phyloP scores from a whole-genome alignment of 2,888 invertebrate genomes.

The Tetragonula carbonaria region DNA sequence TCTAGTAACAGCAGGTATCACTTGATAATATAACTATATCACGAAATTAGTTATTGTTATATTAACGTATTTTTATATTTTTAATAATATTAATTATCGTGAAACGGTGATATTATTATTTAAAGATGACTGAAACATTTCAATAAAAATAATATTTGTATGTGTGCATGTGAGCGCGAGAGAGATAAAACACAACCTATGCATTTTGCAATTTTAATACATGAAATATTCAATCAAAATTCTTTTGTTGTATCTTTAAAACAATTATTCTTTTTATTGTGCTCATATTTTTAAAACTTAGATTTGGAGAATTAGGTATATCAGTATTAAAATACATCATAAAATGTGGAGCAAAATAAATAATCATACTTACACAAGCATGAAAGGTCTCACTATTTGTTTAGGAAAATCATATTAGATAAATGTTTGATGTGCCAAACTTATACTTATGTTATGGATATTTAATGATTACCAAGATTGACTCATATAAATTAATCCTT shows the following conservation, averaged over 20 bases:
- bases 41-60: neutral
- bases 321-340: neutral
- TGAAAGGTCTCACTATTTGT: constrained; percentile 63
- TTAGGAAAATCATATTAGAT: constrained; percentile 57
- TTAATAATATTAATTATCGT: neutral
- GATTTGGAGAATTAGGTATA: neutral
- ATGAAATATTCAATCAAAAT: neutral
- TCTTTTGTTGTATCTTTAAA: neutral
- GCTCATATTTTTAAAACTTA: neutral
- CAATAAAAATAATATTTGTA: neutral
- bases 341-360: neutral
- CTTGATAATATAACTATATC: neutral
- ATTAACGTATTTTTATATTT: neutral
- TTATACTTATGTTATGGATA: constrained; percentile 80
- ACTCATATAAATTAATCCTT: constrained; percentile 43
- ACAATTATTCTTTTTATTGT: neutral
- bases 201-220: neutral
- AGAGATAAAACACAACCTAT: neutral
- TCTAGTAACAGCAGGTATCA: neutral
- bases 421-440: constrained; percentile 82
- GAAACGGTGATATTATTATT: neutral
- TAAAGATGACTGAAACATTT: neutral
- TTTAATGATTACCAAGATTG: constrained; percentile 78
- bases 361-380: constrained; percentile 63
- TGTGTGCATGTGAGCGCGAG: too few relatives aligned